Base-by-base conservation (phyloP, 2,888 invertebrate species). In the Hydraecia micacea region DNA sequence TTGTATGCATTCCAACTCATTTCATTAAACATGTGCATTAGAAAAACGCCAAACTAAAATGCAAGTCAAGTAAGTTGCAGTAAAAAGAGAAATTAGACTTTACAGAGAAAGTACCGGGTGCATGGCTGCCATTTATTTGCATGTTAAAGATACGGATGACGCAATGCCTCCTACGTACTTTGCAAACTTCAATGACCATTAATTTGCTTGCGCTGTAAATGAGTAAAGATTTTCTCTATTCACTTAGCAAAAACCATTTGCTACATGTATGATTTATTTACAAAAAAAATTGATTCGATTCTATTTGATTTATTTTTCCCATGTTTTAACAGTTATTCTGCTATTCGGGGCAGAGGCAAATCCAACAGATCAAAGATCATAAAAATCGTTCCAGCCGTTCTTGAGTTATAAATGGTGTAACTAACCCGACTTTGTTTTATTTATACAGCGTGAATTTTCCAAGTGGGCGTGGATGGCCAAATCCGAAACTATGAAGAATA, bases 11-110 rank as follows among this genome's bases (percentile, higher is more conserved):
- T 42, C 36, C 66, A 70, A 66, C 5, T 15, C 15, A 28, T 36
- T 68, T 55, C 39, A 79, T 32, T 66, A 58, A 55, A 83, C 36
- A 80, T 52, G 67, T 75, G 69, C 84, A 78, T 80, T 84, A 78
- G 76, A 85, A 83, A 77, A 80, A 60, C 13, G 39, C 21, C 52
- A 52, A 68, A 66, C 79, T 83, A 80, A 81, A 83, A 87, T 87
- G 86, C 82, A 84, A 85, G 73, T 67, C 46, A 83, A 76, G 82
- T 87, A 84, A 85, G 91, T 89, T 87, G 87, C 90, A 90, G 89
- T 90, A 87, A 91, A 93, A 94, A 93, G 94, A 93, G 95, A 95
- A 95, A 95, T 93, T 93, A 89, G 92, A 85, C 88, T 81, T 90
- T 91, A 85, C 75, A 85, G 93, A 91, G 95, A 95, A 95, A 95